Conservation (phyloP, 2,113 vertebrate species). For the Origma solitaria region DNA sequence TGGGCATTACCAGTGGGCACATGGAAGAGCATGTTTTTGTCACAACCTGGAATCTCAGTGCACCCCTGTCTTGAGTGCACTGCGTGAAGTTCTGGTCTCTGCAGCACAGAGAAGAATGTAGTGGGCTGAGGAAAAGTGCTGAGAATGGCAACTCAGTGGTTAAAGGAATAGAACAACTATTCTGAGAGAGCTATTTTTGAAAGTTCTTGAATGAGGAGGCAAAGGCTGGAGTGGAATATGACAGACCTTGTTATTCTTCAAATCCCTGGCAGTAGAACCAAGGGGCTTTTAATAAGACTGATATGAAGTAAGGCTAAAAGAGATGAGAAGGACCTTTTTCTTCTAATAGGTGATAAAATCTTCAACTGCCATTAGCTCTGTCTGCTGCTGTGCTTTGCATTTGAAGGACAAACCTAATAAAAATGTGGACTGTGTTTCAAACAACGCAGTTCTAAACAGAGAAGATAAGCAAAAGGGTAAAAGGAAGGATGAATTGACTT, state of each 20-base stretch:
- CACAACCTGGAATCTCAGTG: background rate
- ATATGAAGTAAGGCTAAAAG: background rate
- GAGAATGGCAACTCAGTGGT: background rate
- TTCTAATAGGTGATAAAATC: background rate
- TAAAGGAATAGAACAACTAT: background rate
- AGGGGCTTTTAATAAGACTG: background rate
- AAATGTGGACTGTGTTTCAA: background rate
- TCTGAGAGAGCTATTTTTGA: background rate
- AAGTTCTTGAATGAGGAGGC: background rate
- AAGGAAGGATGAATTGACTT: background rate
- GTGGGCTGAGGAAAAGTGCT: background rate
- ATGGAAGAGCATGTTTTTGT: background rate
- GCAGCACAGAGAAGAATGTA: background rate
- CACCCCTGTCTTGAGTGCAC: background rate
- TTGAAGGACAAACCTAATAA: background rate
- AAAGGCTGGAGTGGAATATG: background rate
- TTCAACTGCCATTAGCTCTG: background rate
- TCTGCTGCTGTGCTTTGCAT: background rate
- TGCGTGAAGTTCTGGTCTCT: background rate
- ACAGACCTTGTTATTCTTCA: background rate
- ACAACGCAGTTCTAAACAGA: background rate
- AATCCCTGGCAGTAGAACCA: background rate
- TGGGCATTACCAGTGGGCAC: background rate
- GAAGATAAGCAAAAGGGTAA: background rate
- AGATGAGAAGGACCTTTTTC: background rate